These are phyloP conservation scores for Rhagonycha fulva DNA, from an alignment of 2,888 invertebrate species.

Conservation along the genomic window DNA sequence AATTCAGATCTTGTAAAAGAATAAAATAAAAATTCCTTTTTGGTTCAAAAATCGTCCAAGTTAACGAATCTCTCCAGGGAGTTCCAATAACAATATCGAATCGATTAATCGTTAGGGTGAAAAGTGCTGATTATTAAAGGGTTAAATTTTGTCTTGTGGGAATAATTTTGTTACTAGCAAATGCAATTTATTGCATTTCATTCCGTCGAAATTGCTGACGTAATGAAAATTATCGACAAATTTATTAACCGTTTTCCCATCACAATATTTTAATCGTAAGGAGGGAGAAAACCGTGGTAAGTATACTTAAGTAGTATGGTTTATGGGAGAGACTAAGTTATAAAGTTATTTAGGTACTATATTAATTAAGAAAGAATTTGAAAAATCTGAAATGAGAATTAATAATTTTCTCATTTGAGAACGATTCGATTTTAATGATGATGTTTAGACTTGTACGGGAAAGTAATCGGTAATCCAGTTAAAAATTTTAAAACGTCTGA, in stretches of 20 bases:
- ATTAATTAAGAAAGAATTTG: not conserved
- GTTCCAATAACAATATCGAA: not conserved
- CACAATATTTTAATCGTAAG: not conserved
- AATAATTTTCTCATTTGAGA: not conserved
- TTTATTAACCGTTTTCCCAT: not conserved
- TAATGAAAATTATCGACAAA: not conserved
- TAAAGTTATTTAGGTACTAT: not conserved
- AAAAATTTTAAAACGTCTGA: slow-evolving; percentile 15
- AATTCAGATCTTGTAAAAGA: no score
- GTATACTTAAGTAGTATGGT: no score
- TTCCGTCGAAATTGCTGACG: not conserved
- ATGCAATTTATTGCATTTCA: not conserved
- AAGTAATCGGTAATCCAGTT: not conserved
- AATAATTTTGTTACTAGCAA: not conserved
- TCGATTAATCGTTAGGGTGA: not conserved
- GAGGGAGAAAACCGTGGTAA: not conserved
- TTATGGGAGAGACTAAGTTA: not conserved
- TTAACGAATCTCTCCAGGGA: not conserved
- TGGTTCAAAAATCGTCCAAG: not conserved
- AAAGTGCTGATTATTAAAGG: not conserved
- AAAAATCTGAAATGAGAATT: not conserved
- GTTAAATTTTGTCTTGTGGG: not conserved
- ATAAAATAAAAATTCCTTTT: not conserved
- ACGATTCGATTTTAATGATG: not conserved
- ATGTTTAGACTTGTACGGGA: not conserved